Evolutionary conservation across 2,113 vertebrate genomes (phyloP), one percentile per base, ranked within the genome.

Genomic region (Naja naja): DNA sequence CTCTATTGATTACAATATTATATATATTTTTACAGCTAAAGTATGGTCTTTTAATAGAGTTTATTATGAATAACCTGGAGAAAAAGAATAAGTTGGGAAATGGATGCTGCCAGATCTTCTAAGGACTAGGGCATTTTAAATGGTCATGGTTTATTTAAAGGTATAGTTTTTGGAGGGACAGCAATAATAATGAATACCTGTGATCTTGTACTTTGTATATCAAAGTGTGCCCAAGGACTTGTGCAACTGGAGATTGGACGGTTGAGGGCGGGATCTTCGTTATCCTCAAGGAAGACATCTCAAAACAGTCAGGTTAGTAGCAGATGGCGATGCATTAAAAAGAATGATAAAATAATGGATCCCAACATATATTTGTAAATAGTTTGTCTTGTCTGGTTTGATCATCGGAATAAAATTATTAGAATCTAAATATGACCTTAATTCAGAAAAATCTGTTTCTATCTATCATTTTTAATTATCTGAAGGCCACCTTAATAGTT

Each of bases 171-270:
- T 52, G 74, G 88, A 53, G 64, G 60, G 93, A 91, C 93, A 64
- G 94, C 93, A 91, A 89, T 91, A 90, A 94, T 60, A 95, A 87
- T 47, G 0, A 95, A 96, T 93, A 94, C 91, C 56, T 88, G 88
- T 11, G 34, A 74, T 49, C 49, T 56, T 86, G 22, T 23, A 22
- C 34, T 91, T 89, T 92, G 96, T 58, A 94, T 96, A 93, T 97
- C n/a, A 56, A 96, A 99, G 99, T 99, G 99, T 91, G 98, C 98
- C 92, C 98, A 99, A 95, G 99, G 99, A 55, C 96, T 98, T 3
- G 99, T 99, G 53, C 97, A 97, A 96, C 96, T 99, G 94, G 98
- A 99, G 94, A 97, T 99, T 5, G 99, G 99, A 34, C 98, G 99
- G 85, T 93, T 99, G 95, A 97, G 98, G 96, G 98, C 98, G 90